Evolutionary conservation across 2,888 invertebrate species (phyloP).

Genomic region (Caradrina clavipalpis): DNA sequence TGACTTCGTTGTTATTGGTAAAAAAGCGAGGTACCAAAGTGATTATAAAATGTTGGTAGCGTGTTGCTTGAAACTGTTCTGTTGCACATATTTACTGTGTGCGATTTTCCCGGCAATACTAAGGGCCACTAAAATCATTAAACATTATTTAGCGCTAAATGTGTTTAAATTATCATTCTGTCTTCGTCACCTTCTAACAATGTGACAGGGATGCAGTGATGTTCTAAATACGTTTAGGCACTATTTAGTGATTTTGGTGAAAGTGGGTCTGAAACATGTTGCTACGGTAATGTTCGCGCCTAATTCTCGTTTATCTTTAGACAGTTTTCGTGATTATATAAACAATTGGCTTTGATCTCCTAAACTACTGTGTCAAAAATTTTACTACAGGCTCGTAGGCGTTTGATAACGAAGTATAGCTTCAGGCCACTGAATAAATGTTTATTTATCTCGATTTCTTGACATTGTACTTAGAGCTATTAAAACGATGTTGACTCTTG

Average conservation of each 20-base stretch:
- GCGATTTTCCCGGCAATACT: no score
- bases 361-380: background rate
- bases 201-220: no score
- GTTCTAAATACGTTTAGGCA: no score
- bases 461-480: conserved; percentile 8
- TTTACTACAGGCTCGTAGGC: background rate
- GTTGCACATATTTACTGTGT: no score
- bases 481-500: conserved; percentile 5
- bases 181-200: no score
- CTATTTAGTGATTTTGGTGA: no score
- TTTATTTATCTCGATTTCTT: conserved; percentile 6
- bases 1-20: background rate
- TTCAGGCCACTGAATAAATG: conserved; percentile 6
- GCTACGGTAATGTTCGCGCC: no score
- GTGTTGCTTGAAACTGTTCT: background rate
- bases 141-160: no score
- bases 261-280: no score
- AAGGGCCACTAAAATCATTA: no score
- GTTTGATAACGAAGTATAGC: background rate
- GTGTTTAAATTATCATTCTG: no score
- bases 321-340: background rate
- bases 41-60: background rate
- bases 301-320: no score
- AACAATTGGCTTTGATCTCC: background rate
- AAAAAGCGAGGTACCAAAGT: background rate